Conservation (phyloP, 1,140 invertebrate genomes). For the Thaumatotibia leucotreta region DNA sequence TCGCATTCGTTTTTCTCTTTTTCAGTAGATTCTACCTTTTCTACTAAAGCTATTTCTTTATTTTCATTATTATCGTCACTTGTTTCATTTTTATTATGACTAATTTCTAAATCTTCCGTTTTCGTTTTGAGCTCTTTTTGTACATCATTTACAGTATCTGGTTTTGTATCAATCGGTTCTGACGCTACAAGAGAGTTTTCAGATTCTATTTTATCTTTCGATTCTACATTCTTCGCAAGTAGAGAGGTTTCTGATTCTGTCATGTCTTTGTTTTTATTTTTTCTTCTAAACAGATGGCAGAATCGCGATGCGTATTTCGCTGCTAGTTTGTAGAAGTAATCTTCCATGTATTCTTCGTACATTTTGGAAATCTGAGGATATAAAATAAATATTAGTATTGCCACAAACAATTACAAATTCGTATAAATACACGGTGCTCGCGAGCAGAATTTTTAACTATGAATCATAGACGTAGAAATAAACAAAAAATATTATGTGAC, state of each 20-base stretch:
- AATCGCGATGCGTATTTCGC: constrained; percentile 66
- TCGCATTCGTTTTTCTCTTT: not conserved
- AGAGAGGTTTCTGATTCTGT: constrained; percentile 26
- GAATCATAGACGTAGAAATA: no score
- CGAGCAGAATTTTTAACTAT: no score
- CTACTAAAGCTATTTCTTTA: constrained; percentile 15
- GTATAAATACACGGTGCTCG: no score
- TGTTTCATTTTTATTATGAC: constrained; percentile 16
- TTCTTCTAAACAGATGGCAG: constrained; percentile 46
- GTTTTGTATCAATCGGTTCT: not conserved
- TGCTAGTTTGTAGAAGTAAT: constrained; percentile 78
- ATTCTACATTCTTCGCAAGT: not conserved
- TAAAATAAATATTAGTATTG: constrained; percentile 24
- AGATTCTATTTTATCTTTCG: constrained; percentile 7
- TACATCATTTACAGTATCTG: not conserved
- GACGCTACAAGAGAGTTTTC: not conserved
- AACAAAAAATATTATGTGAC: no score
- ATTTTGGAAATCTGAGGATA: constrained; percentile 81
- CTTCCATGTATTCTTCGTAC: constrained; percentile 85
- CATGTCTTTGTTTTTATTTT: constrained; percentile 19
- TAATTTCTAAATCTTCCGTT: constrained; percentile 13
- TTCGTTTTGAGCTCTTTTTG: not conserved
- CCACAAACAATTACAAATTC: no score
- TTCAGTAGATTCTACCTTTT: constrained; percentile 19
- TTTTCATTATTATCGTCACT: constrained; percentile 17